phyloP scores from a whole-genome alignment of 1,140 invertebrate genomes.

The Schlechtendalia chinensis region DNA sequence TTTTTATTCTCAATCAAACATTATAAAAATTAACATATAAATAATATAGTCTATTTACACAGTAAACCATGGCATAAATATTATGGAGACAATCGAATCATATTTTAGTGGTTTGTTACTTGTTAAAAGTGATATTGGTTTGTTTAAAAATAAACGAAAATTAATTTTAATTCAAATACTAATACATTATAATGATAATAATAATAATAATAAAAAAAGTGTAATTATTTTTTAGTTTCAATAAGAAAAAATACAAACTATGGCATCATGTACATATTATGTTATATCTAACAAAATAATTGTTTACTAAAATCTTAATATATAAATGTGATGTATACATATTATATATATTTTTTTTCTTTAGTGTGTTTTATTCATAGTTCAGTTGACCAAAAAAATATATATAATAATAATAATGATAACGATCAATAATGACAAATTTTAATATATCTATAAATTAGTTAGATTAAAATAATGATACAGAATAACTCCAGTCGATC shows the following conservation, averaged over 20 bases:
- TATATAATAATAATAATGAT: slow-evolving; percentile 26
- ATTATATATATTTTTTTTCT: background rate
- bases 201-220: slow-evolving; percentile 30
- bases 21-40: slow-evolving; percentile 50
- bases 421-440: background rate
- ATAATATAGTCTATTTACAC: slow-evolving; percentile 46
- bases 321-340: slow-evolving; percentile 27
- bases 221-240: background rate
- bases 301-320: slow-evolving; percentile 35
- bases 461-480: slow-evolving; percentile 25
- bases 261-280: slow-evolving; percentile 16
- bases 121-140: slow-evolving; percentile 35
- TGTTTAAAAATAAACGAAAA: slow-evolving; percentile 26
- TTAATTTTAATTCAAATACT: slow-evolving; percentile 35
- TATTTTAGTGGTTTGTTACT: slow-evolving; percentile 10
- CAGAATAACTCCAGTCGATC: slow-evolving; percentile 24
- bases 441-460: background rate
- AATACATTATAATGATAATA: slow-evolving; percentile 37
- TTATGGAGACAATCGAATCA: slow-evolving; percentile 26
- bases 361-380: background rate
- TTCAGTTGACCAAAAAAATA: slow-evolving; percentile 5
- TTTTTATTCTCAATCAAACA: slow-evolving; percentile 44
- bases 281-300: slow-evolving; percentile 1
- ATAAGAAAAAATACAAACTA: slow-evolving; percentile 43
- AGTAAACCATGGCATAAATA: slow-evolving; percentile 31